Conservation (phyloP, 1,140 invertebrate genomes). For the Lordiphosa mommai region DNA sequence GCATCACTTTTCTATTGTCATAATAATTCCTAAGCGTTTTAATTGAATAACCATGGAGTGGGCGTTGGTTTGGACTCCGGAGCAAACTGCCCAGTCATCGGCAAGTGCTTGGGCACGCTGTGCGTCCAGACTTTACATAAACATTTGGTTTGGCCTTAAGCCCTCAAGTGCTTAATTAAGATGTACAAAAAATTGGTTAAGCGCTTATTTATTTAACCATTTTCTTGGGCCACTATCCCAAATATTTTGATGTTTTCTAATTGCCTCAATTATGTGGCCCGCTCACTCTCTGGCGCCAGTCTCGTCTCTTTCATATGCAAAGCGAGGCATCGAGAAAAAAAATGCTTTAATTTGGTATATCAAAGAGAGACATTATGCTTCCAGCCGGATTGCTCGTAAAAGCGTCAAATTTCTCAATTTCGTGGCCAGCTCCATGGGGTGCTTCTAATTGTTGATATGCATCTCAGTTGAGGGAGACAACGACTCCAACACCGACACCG, state of each 20-base stretch:
- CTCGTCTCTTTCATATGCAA: slow-evolving; percentile 62
- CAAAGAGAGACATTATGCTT: slow-evolving; percentile 75
- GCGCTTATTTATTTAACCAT: slow-evolving; percentile 69
- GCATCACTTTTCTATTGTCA: slow-evolving; percentile 63
- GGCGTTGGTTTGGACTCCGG: slow-evolving; percentile 41
- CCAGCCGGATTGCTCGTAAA: slow-evolving; percentile 56
- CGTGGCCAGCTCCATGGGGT: slow-evolving; percentile 51
- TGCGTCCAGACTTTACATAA: slow-evolving; percentile 48
- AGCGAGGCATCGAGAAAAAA: slow-evolving; percentile 30
- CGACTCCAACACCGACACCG: not conserved
- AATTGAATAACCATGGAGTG: slow-evolving; percentile 72
- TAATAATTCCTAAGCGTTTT: slow-evolving; percentile 72
- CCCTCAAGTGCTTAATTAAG: slow-evolving; percentile 73
- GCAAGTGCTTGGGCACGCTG: slow-evolving; percentile 45
- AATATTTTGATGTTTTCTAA: slow-evolving; percentile 77
- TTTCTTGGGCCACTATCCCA: slow-evolving; percentile 35
- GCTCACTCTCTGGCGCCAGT: slow-evolving; percentile 38
- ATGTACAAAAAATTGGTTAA: slow-evolving; percentile 46
- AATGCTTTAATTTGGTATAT: slow-evolving; percentile 75
- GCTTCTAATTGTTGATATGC: slow-evolving; percentile 73
- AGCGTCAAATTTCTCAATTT: slow-evolving; percentile 75
- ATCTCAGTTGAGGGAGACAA: slow-evolving; percentile 27
- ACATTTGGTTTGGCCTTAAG: slow-evolving; percentile 49
- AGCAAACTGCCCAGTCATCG: slow-evolving; percentile 48
- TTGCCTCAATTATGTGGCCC: slow-evolving; percentile 68